A percentile compares a stretch with the other conserved stretches of the same genome.
Conservation (phyloP, 2,113 vertebrate genomes). For the Arothron firmamentum region DNA sequence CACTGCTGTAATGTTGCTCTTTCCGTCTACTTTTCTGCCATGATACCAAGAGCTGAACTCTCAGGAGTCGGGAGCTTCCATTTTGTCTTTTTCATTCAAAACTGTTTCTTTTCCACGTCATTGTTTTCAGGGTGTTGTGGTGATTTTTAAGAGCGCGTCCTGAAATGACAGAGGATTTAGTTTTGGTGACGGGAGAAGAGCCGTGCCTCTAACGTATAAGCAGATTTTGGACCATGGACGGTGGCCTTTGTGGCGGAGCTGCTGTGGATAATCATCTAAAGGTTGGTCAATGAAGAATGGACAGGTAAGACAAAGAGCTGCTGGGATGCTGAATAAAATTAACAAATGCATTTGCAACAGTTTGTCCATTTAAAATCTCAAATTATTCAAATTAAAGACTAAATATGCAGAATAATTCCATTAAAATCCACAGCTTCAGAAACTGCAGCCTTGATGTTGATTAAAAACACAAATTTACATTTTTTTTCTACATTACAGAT, state of each 20-base stretch:
- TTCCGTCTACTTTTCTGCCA: slow-evolving; percentile 53
- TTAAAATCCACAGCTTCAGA: too few species aligned
- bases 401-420: not conserved
- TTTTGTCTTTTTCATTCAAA: slow-evolving; percentile 13
- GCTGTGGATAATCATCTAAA: slow-evolving; percentile 40
- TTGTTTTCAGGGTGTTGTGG: slow-evolving; percentile 21
- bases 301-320: slow-evolving; percentile 49
- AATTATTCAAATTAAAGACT: not conserved
- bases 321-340: not conserved
- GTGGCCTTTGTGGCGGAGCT: slow-evolving; percentile 33
- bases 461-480: not conserved
- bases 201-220: slow-evolving; percentile 38
- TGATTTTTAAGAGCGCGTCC: slow-evolving; percentile 37
- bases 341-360: not conserved
- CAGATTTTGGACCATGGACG: slow-evolving; percentile 48
- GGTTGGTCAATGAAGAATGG: slow-evolving; percentile 60
- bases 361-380: not conserved
- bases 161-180: slow-evolving; percentile 65
- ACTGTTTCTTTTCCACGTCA: slow-evolving; percentile 8
- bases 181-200: slow-evolving; percentile 36
- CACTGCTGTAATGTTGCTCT: slow-evolving; percentile 64
- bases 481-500: not conserved
- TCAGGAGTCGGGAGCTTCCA: slow-evolving; percentile 39
- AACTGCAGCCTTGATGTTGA: too few species aligned
- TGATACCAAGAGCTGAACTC: slow-evolving; percentile 34